Evolutionary conservation across 2,113 vertebrate genomes (phyloP).

Genomic region (Noctilio leporinus): DNA sequence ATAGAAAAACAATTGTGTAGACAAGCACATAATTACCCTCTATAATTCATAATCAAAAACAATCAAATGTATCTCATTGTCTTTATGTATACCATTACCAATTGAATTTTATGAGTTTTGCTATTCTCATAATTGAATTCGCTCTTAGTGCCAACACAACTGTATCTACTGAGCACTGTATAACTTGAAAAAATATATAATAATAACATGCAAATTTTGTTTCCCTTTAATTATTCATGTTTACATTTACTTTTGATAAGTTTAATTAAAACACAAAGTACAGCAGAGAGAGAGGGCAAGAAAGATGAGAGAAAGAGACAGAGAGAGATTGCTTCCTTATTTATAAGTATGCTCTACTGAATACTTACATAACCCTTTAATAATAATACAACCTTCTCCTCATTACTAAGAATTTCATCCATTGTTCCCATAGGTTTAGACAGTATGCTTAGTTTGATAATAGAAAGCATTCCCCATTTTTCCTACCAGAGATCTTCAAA

Average conservation of each 20-base stretch:
- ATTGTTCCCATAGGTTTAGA: constrained; percentile 47
- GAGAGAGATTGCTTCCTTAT: not conserved
- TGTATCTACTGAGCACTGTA: not conserved
- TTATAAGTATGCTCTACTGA: constrained; percentile 5
- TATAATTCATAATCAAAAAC: not conserved
- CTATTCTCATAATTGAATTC: not conserved
- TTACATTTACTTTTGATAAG: constrained; percentile 7
- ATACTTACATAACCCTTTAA: not conserved
- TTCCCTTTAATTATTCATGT: not conserved
- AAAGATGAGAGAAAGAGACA: not conserved
- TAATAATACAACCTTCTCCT: constrained; percentile 42
- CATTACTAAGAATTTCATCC: constrained; percentile 56
- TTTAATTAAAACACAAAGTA: not conserved
- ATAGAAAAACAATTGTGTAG: not conserved
- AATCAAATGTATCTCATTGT: not conserved
- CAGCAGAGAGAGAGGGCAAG: not conserved
- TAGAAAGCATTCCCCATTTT: constrained; percentile 41
- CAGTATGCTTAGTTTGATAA: constrained; percentile 46
- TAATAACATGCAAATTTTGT: not conserved
- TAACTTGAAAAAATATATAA: not conserved
- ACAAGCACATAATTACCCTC: not conserved
- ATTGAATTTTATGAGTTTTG: constrained; percentile 14
- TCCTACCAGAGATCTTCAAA: constrained; percentile 64
- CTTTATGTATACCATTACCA: constrained; percentile 3
- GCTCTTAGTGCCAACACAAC: not conserved